Evolutionary conservation across 2,888 invertebrate species (phyloP).

Genomic region (Caenorhabditis doughertyi): DNA sequence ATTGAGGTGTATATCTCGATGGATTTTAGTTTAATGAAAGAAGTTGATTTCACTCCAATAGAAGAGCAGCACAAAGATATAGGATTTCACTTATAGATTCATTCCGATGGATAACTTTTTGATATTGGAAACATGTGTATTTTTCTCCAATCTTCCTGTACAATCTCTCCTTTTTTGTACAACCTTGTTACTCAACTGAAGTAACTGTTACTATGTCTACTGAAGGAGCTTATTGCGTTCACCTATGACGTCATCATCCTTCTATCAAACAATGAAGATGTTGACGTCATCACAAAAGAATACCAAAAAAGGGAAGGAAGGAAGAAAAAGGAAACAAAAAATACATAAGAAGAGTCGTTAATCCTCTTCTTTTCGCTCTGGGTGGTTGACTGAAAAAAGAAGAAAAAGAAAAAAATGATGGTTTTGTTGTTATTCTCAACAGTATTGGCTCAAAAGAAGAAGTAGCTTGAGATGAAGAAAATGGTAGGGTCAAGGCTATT

Average conservation of each 20-base stretch:
- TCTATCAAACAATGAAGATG: slow-evolving; percentile 10
- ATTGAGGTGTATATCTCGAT: not conserved
- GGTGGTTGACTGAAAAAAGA: not conserved
- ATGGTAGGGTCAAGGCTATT: slow-evolving; percentile 19
- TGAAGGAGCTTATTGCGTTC: slow-evolving; percentile 4
- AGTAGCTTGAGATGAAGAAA: not conserved
- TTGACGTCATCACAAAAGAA: slow-evolving; percentile 32
- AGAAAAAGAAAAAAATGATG: too few relatives aligned
- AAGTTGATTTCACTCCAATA: too few relatives aligned
- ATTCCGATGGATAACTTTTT: too few relatives aligned
- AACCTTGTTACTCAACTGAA: too few relatives aligned
- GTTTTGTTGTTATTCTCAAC: not conserved
- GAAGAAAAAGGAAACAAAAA: not conserved
- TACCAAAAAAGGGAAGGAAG: slow-evolving; percentile 2
- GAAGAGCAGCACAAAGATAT: too few relatives aligned
- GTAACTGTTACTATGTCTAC: too few relatives aligned
- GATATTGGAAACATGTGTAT: too few relatives aligned
- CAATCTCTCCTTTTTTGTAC: too few relatives aligned
- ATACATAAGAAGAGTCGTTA: slow-evolving; percentile 14
- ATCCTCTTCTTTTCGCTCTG: slow-evolving; percentile 19
- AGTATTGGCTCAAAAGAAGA: not conserved
- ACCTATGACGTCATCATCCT: slow-evolving; percentile 4
- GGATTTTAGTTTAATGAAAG: not conserved
- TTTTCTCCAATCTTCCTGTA: too few relatives aligned
- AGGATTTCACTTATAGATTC: too few relatives aligned